phyloP scores from a whole-genome alignment of 2,113 vertebrate genomes.

The Manacus vitellinus region DNA sequence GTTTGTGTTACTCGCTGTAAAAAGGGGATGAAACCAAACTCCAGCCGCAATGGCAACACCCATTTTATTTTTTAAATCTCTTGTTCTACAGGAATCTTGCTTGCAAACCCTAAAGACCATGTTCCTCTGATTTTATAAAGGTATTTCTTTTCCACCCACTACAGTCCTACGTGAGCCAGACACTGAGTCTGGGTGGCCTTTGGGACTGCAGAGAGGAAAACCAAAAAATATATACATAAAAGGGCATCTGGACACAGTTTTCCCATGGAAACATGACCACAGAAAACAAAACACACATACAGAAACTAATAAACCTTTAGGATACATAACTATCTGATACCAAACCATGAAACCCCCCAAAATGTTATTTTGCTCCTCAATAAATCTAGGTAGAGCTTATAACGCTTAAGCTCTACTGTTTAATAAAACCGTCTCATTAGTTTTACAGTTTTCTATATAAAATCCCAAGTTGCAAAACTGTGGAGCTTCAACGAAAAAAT shows the following conservation, averaged over 20 bases:
- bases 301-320: neutral
- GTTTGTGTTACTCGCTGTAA: accelerated
- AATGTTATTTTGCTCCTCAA: neutral
- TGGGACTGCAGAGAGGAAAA: accelerated
- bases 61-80: accelerated
- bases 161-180: accelerated
- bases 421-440: neutral
- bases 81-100: neutral
- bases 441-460: neutral
- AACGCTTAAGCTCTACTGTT: neutral
- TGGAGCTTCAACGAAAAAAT: neutral
- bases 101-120: accelerated
- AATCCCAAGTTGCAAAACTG: neutral
- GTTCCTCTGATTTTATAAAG: neutral
- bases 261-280: neutral
- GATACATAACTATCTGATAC: accelerated
- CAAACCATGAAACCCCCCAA: accelerated
- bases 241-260: too few relatives aligned
- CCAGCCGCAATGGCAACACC: accelerated
- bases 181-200: accelerated
- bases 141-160: accelerated
- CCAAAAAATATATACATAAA: accelerated
- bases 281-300: accelerated
- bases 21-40: neutral
- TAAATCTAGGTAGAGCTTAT: neutral